Evolutionary conservation across 2,113 vertebrate species (phyloP).

Genomic region (Variabilichromis moorii): DNA sequence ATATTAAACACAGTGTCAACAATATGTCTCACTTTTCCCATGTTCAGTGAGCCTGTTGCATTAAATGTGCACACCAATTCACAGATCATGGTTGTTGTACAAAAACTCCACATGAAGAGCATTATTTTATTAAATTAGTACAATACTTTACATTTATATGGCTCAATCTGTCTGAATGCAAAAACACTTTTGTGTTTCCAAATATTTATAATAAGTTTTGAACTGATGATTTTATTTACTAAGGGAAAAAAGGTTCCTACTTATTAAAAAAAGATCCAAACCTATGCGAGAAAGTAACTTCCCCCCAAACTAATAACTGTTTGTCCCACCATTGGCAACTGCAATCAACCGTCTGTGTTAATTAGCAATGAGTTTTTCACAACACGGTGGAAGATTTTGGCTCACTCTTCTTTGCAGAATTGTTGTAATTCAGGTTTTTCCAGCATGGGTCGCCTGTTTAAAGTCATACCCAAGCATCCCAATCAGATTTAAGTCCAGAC

Average conservation of each 20-base stretch:
- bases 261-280: neutral
- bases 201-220: neutral
- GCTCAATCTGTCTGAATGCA: neutral
- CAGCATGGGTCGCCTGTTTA: neutral
- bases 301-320: neutral
- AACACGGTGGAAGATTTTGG: neutral
- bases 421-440: neutral
- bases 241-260: neutral
- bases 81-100: neutral
- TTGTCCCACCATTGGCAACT: neutral
- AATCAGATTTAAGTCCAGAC: neutral
- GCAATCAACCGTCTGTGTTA: neutral
- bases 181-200: neutral
- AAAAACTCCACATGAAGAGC: neutral
- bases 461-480: neutral
- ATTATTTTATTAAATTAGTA: neutral
- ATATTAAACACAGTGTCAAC: neutral
- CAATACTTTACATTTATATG: neutral
- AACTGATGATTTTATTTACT: neutral
- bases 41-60: neutral
- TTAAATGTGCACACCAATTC: neutral
- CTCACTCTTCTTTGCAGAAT: neutral
- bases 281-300: neutral
- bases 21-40: neutral
- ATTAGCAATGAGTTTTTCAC: neutral